Evolutionary conservation across 2,113 vertebrate genomes (phyloP), one percentile per base, ranked within the genome.

Genomic region (Columba janthina): DNA sequence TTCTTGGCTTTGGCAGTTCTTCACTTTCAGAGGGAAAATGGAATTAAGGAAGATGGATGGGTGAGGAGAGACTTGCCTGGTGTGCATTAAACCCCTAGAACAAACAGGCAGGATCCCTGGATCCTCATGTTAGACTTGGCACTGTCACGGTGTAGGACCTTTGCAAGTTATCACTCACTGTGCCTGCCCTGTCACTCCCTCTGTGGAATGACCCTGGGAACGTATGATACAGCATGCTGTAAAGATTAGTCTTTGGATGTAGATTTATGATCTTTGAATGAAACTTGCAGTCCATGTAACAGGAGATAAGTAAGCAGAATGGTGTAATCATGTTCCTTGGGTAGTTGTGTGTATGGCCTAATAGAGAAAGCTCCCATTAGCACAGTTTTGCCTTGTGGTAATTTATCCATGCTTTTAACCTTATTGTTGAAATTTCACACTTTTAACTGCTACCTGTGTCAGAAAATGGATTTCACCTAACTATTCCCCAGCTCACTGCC

Each of bases 91-190:
- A 8, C 4, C 2, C 9, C 15, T 40, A 15, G 18, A 17, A 53
- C 20, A 71, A 38, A 42, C 36, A 50, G 13, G 22, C 28, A 61
- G n/a, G 71, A 82, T 54, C 18, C 22, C 24, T 72, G n/a, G 62
- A 69, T 62, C 50, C 44, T 87, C 2, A 1, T 34, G 25, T 13
- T 34, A 34, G 20, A 2, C 24, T 56, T 82, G 51, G 29, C 58
- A 72, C 15, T 1, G 0, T 85, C 31, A 20, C 2, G 1, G 8
- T 21, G 9, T 56, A 38, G 21, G 34, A 54, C 12, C 5, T 82
- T 48, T 6, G 5, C 53, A 72, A 76, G 78, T 22, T 24, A 5
- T 42, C 0, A 0, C 6, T 71, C 0, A 0, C 28, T 53, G 5
- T 40, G 50, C 26, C 24, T 85, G 9, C 32, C 9, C 6, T 15